These are phyloP conservation scores for Adelges cooleyi DNA, from an alignment of 1,140 invertebrate genomes.

Conservation along the genomic window DNA sequence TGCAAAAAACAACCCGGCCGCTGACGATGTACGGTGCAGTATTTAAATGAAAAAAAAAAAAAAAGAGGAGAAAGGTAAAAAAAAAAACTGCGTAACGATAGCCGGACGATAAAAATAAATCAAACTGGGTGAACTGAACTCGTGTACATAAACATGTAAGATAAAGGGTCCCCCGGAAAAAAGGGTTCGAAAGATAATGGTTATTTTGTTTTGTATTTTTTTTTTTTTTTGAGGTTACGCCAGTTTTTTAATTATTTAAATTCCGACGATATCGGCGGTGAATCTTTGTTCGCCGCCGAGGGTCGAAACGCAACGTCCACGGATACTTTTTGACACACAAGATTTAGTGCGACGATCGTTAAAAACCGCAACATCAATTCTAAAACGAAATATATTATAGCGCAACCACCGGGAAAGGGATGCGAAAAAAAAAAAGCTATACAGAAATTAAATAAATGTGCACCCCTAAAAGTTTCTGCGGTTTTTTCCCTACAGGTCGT, in stretches of 20 bases:
- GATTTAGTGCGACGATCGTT: slow-evolving; percentile 28
- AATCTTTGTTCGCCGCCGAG: slow-evolving; percentile 10
- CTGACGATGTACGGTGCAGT: too few species aligned
- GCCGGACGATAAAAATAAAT: slow-evolving; percentile 25
- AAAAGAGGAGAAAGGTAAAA: slow-evolving; percentile 25
- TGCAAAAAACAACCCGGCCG: too few species aligned
- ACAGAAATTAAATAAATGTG: slow-evolving; percentile 28
- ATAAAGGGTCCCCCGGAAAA: slow-evolving; percentile 19
- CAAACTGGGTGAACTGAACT: slow-evolving; percentile 26
- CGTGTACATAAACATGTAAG: slow-evolving; percentile 25
- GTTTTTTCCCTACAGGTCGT: slow-evolving; percentile 8
- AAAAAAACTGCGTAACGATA: slow-evolving; percentile 23
- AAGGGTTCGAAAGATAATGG: slow-evolving; percentile 27
- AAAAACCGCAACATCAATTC: slow-evolving; percentile 28
- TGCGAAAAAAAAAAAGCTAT: neutral
- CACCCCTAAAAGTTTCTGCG: slow-evolving; percentile 19
- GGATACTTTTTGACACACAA: slow-evolving; percentile 27
- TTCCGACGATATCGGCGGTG: slow-evolving; percentile 26
- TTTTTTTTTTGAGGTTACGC: slow-evolving; percentile 27
- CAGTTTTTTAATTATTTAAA: slow-evolving; percentile 29
- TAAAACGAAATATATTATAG: neutral
- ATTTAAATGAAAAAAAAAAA: slow-evolving; percentile 12
- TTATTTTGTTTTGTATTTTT: neutral
- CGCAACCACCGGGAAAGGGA: neutral
- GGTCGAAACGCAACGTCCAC: slow-evolving; percentile 13